Percentiles rank a stretch among this genome's conserved stretches.
Evolutionary conservation across 1,140 invertebrate species (phyloP).

Genomic region (Drosophila mayri): DNA sequence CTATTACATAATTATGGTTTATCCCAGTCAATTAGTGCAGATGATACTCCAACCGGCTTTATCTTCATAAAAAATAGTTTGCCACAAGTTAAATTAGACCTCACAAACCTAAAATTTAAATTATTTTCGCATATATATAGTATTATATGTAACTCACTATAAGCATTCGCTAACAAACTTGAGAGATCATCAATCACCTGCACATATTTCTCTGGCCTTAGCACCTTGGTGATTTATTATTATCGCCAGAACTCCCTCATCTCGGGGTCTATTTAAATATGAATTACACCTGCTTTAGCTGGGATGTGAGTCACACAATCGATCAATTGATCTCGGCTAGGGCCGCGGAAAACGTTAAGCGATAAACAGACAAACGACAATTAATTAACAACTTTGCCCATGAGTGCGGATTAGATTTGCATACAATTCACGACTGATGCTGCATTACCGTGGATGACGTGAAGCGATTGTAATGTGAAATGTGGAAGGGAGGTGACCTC

Average conservation of each 20-base stretch:
- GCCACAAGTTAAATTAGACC: neutral
- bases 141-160: neutral
- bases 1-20: neutral
- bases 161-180: neutral
- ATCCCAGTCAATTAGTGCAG: neutral
- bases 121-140: neutral
- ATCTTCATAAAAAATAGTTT: neutral
- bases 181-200: slow-evolving; percentile 22
- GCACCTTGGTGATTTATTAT: slow-evolving; percentile 27
- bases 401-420: slow-evolving; percentile 16
- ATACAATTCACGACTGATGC: slow-evolving; percentile 45
- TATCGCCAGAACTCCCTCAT: slow-evolving; percentile 4
- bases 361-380: slow-evolving; percentile 24
- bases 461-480: slow-evolving; percentile 21
- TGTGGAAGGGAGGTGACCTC: slow-evolving; percentile 53
- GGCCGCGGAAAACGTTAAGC: slow-evolving; percentile 8
- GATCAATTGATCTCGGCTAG: slow-evolving; percentile 11
- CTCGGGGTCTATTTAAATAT: slow-evolving; percentile 4
- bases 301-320: slow-evolving; percentile 19
- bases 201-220: neutral
- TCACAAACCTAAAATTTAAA: neutral
- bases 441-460: slow-evolving; percentile 49
- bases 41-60: neutral
- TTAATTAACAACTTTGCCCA: slow-evolving; percentile 40
- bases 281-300: slow-evolving; percentile 5